These are phyloP conservation scores for Nephrotoma appendiculata DNA, from an alignment of 2,888 invertebrate species.

Conservation along the genomic window DNA sequence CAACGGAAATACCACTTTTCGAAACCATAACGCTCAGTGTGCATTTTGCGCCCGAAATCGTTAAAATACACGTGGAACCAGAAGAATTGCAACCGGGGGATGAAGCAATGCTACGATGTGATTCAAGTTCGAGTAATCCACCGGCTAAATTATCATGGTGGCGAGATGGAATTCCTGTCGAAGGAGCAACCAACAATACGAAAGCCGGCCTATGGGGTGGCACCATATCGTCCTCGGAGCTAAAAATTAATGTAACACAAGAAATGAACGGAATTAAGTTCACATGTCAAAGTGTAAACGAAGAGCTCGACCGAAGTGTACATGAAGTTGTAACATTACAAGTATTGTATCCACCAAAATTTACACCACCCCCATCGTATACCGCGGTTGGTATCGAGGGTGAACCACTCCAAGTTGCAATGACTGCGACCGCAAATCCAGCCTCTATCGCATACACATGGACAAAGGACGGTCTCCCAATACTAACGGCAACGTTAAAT, in stretches of 20 bases:
- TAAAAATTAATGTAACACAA: constrained; percentile 65
- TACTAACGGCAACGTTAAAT: constrained; percentile 34
- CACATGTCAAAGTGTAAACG: constrained; percentile 85
- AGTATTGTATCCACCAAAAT: constrained; percentile 73
- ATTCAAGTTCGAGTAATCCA: constrained; percentile 85
- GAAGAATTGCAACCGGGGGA: constrained; percentile 64
- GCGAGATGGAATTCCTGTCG: constrained; percentile 71
- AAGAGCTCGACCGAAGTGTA: constrained; percentile 67
- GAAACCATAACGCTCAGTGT: constrained; percentile 75
- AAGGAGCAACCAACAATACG: constrained; percentile 55
- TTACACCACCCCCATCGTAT: constrained; percentile 51
- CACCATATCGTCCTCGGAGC: constrained; percentile 64
- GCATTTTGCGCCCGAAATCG: constrained; percentile 78
- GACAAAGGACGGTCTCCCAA: constrained; percentile 67
- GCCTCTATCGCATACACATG: constrained; percentile 69
- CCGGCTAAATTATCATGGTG: constrained; percentile 73
- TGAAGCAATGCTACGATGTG: constrained; percentile 68
- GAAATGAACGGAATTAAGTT: constrained; percentile 77
- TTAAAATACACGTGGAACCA: constrained; percentile 73
- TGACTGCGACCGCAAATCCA: constrained; percentile 78
- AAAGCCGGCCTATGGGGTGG: constrained; percentile 78
- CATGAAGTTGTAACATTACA: constrained; percentile 76
- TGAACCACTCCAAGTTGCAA: constrained; percentile 59
- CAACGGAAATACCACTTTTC: constrained; percentile 71
- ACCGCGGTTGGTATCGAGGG: constrained; percentile 66